These are phyloP conservation scores for Passer domesticus DNA, from an alignment of 2,113 vertebrate genomes.

Conservation along the genomic window DNA sequence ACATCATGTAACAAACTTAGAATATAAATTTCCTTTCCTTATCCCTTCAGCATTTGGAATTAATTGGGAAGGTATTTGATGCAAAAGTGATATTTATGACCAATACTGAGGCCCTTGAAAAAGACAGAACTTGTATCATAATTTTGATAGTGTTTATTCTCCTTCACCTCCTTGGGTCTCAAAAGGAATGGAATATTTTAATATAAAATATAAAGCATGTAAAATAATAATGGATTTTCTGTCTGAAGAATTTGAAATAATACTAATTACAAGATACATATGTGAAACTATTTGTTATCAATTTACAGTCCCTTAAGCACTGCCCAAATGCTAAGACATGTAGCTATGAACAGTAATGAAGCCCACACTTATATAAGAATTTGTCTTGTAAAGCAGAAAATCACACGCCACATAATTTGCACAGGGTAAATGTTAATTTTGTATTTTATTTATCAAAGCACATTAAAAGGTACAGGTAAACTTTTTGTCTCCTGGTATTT, in stretches of 20 bases:
- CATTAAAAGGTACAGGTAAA: not conserved
- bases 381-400: not conserved
- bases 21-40: not conserved
- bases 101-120: not conserved
- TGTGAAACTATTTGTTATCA: not conserved
- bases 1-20: not conserved
- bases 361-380: not conserved
- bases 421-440: not conserved
- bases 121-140: not conserved
- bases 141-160: not conserved
- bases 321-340: not conserved
- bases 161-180: not conserved
- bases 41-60: not conserved
- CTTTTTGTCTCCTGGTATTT: not conserved
- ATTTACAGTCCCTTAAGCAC: not conserved
- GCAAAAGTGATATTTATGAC: not conserved
- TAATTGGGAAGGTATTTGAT: not conserved
- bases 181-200: not conserved
- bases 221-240: not conserved
- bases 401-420: not conserved
- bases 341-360: not conserved
- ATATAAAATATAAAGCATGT: not conserved
- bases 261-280: not conserved
- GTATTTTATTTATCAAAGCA: not conserved
- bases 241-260: not conserved